phyloP scores from a whole-genome alignment of 2,888 invertebrate genomes.

The Noctua janthina region DNA sequence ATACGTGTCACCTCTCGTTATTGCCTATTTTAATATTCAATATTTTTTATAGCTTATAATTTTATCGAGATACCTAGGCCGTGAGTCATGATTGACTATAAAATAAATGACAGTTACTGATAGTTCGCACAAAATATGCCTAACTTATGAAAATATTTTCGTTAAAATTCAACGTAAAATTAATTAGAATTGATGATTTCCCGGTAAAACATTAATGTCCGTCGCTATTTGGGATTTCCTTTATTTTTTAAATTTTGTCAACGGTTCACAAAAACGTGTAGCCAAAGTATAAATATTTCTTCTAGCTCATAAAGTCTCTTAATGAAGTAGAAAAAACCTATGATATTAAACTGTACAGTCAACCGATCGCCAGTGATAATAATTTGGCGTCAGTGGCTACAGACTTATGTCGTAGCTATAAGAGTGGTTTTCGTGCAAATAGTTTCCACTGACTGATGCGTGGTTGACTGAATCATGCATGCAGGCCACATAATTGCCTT shows the following conservation, averaged over 20 bases:
- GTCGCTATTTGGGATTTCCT: conserved; percentile 57
- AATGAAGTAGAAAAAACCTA: neutral
- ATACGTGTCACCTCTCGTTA: conserved; percentile 46
- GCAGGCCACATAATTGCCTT: neutral
- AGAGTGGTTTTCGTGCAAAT: neutral
- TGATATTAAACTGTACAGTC: neutral
- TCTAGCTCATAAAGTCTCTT: neutral
- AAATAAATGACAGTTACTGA: conserved; percentile 43
- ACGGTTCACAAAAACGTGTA: conserved; percentile 12
- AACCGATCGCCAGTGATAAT: neutral
- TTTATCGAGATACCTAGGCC: neutral
- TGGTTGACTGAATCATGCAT: neutral
- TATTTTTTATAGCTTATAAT: conserved; percentile 7
- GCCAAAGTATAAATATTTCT: neutral
- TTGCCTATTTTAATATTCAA: conserved; percentile 42
- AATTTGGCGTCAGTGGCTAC: neutral
- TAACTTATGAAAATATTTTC: conserved; percentile 28
- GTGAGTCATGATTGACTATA: conserved; percentile 33
- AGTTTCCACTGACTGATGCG: neutral
- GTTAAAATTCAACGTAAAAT: neutral
- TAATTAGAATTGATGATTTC: conserved; percentile 54
- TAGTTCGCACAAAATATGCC: conserved; percentile 21
- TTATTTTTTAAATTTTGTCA: conserved; percentile 23
- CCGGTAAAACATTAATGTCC: conserved; percentile 38
- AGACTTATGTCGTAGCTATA: neutral